Evolutionary conservation across 2,113 vertebrate species (phyloP).

Genomic region (Rhinolophus ferrumequinum): DNA sequence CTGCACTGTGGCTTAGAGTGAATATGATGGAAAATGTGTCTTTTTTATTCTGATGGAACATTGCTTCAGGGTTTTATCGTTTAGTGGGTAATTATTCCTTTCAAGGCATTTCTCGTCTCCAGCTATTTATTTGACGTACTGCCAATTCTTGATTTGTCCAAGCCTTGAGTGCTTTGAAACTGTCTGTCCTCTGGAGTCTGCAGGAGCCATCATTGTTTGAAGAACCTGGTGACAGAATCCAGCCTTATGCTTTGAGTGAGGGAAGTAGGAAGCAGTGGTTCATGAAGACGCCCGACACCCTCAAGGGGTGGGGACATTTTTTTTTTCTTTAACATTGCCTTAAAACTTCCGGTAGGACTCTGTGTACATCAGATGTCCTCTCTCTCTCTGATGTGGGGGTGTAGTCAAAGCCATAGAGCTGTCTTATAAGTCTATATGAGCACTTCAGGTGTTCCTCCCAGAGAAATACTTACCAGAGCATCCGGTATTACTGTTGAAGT

Average conservation of each 20-base stretch:
- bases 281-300: background rate
- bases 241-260: background rate
- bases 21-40: background rate
- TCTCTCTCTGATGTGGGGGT: background rate
- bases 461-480: background rate
- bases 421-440: background rate
- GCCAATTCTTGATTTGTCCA: background rate
- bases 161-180: background rate
- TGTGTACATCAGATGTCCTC: background rate
- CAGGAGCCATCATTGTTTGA: background rate
- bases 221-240: background rate
- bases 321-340: background rate
- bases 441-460: background rate
- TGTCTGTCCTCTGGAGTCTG: background rate
- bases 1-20: background rate
- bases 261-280: background rate
- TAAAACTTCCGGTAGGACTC: background rate
- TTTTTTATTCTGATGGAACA: background rate
- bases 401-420: background rate
- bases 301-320: background rate
- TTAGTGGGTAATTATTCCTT: background rate
- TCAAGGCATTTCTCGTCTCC: background rate
- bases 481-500: background rate
- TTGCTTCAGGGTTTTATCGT: conserved; percentile 1
- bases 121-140: background rate